Conservation (phyloP, 2,888 invertebrate species). For the Zaprionus lineosus region DNA sequence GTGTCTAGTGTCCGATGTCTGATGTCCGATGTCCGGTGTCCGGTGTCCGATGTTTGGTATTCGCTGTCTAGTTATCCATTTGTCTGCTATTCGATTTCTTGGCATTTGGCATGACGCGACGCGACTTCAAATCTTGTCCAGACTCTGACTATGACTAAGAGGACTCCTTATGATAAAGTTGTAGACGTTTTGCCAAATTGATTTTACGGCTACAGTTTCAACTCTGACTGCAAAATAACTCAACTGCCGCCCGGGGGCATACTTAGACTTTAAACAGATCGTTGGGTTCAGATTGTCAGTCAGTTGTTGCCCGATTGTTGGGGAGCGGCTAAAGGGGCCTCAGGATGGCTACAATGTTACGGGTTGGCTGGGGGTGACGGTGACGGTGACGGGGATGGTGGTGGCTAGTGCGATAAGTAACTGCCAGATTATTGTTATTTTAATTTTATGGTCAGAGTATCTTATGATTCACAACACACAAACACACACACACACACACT, state of each 20-base stretch:
- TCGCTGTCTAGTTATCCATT: slow-evolving; percentile 16
- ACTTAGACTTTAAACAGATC: slow-evolving; percentile 77
- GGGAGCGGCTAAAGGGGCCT: neutral
- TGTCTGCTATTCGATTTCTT: slow-evolving; percentile 29
- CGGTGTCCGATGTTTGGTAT: slow-evolving; percentile 3
- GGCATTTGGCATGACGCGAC: slow-evolving; percentile 59
- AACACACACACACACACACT: too few species aligned
- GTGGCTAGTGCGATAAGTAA: slow-evolving; percentile 64
- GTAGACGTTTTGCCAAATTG: slow-evolving; percentile 80
- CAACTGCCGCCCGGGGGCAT: slow-evolving; percentile 67
- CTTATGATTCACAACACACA: slow-evolving; percentile 23
- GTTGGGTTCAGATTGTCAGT: slow-evolving; percentile 58
- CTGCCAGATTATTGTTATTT: slow-evolving; percentile 73
- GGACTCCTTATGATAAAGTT: slow-evolving; percentile 72
- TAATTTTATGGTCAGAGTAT: slow-evolving; percentile 67
- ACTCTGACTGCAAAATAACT: slow-evolving; percentile 65
- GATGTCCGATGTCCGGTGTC: slow-evolving; percentile 30
- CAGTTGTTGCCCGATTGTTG: slow-evolving; percentile 10
- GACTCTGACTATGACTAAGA: slow-evolving; percentile 42
- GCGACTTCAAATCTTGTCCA: slow-evolving; percentile 33
- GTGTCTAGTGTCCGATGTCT: slow-evolving; percentile 2
- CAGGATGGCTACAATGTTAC: too few species aligned
- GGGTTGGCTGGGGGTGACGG: slow-evolving; percentile 24
- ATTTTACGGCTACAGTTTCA: slow-evolving; percentile 74
- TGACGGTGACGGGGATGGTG: slow-evolving; percentile 26